Percentiles rank a stretch among this genome's conserved stretches.
These are phyloP conservation scores for Morone saxatilis DNA, from an alignment of 2,113 vertebrate species.

Conservation along the genomic window DNA sequence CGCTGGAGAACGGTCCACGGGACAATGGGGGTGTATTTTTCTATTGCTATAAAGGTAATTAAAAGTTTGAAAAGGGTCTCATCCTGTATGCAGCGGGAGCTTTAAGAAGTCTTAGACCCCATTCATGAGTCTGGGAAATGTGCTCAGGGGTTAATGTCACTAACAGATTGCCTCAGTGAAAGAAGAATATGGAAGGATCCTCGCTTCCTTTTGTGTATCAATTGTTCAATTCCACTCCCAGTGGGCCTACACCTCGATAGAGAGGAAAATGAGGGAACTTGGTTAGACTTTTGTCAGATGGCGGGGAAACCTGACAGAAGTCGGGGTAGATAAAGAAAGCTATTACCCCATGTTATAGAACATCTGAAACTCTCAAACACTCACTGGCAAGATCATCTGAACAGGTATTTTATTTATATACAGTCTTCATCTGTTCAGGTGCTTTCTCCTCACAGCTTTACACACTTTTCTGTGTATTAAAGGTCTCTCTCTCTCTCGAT, in stretches of 20 bases:
- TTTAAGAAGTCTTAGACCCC: conserved; percentile 85
- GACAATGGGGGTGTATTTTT: conserved; percentile 82
- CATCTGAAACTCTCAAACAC: background rate
- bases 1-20: conserved; percentile 50
- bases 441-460: background rate
- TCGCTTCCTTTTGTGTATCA: conserved; percentile 87
- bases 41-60: conserved; percentile 90
- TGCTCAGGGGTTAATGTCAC: conserved; percentile 90
- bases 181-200: conserved; percentile 89
- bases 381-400: background rate
- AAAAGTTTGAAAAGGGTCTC: conserved; percentile 90
- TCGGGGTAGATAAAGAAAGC: conserved; percentile 7
- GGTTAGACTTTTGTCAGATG: conserved; percentile 44
- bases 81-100: conserved; percentile 94
- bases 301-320: conserved; percentile 13
- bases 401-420: background rate
- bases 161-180: conserved; percentile 87
- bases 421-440: conserved; percentile 4
- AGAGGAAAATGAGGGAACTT: conserved; percentile 74
- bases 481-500: no score
- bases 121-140: conserved; percentile 90
- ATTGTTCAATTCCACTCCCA: conserved; percentile 84
- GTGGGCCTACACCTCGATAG: conserved; percentile 76
- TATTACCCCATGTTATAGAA: background rate
- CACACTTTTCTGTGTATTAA: background rate